phyloP scores from a whole-genome alignment of 2,113 vertebrate species.

The Muntiacus reevesi region DNA sequence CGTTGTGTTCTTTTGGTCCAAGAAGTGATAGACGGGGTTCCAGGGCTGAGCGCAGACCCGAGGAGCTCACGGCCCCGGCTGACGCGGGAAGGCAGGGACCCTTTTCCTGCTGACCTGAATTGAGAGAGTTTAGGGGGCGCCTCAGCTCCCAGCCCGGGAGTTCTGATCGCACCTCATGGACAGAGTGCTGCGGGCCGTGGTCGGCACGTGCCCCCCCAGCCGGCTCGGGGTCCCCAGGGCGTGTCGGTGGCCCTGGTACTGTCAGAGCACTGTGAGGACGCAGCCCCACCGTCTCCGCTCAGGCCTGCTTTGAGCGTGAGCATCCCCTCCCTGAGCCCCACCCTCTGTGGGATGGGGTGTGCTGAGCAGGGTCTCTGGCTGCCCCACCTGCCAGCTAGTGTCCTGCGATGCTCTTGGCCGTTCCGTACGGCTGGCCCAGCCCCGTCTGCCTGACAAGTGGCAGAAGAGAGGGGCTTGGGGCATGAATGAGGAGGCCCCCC shows the following conservation, averaged over 20 bases:
- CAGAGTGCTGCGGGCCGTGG: neutral
- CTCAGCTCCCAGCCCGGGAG: neutral
- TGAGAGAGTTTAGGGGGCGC: no score
- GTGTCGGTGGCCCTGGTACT: neutral
- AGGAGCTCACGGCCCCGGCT: neutral
- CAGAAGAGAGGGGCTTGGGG: neutral
- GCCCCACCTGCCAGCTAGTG: neutral
- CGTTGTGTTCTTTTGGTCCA: neutral
- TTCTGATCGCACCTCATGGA: no score
- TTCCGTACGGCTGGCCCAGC: neutral
- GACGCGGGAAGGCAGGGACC: neutral
- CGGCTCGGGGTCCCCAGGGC: fast-evolving
- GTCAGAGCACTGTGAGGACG: neutral
- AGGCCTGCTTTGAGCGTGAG: neutral
- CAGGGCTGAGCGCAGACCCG: neutral
- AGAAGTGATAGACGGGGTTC: neutral
- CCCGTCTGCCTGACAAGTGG: neutral
- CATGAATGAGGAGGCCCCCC: no score
- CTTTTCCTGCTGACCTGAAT: no score
- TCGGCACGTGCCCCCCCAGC: neutral
- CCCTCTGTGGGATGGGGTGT: neutral
- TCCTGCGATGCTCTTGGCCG: neutral
- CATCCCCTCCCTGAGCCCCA: neutral
- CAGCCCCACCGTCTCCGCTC: neutral
- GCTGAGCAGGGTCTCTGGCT: neutral